phyloP scores from a whole-genome alignment of 1,140 invertebrate genomes.

The Patella vulgata region DNA sequence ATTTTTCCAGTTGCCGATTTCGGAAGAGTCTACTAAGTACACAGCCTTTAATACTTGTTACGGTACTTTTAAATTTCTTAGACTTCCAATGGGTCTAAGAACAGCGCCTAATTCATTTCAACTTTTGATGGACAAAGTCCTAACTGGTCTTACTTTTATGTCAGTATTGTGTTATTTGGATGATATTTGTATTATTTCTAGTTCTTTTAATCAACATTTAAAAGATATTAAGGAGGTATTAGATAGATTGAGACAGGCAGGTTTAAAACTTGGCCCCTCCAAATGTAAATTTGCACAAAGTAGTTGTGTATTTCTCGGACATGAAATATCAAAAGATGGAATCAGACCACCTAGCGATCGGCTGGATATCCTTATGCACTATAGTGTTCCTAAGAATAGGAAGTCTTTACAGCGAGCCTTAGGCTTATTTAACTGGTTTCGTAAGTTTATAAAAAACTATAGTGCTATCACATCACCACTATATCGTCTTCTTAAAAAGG shows the following conservation, averaged over 20 bases:
- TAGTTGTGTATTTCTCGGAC: slow-evolving; percentile 23
- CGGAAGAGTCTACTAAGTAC: no score
- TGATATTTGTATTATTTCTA: slow-evolving; percentile 22
- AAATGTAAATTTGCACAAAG: slow-evolving; percentile 28
- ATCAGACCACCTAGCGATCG: slow-evolving; percentile 18
- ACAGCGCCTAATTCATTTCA: slow-evolving; percentile 14
- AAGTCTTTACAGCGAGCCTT: slow-evolving; percentile 23
- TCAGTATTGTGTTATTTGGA: slow-evolving; percentile 22
- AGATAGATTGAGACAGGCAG: slow-evolving; percentile 10
- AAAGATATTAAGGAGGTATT: slow-evolving; percentile 27
- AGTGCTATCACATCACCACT: slow-evolving; percentile 17
- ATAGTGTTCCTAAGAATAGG: slow-evolving; percentile 13
- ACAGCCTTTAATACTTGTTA: no score
- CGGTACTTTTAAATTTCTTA: no score
- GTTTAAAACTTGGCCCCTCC: slow-evolving; percentile 19
- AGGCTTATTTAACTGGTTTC: slow-evolving; percentile 36
- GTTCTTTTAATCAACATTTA: slow-evolving; percentile 23
- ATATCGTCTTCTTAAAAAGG: slow-evolving; percentile 21
- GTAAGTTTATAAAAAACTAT: slow-evolving; percentile 25
- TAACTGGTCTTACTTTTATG: slow-evolving; percentile 11
- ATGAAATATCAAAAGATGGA: slow-evolving; percentile 23
- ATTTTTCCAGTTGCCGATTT: no score
- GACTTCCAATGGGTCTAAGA: slow-evolving; percentile 21
- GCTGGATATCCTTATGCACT: slow-evolving; percentile 15
- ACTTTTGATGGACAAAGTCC: slow-evolving; percentile 20